Conservation (phyloP, 2,113 vertebrate genomes). For the Sminthopsis crassicaudata region DNA sequence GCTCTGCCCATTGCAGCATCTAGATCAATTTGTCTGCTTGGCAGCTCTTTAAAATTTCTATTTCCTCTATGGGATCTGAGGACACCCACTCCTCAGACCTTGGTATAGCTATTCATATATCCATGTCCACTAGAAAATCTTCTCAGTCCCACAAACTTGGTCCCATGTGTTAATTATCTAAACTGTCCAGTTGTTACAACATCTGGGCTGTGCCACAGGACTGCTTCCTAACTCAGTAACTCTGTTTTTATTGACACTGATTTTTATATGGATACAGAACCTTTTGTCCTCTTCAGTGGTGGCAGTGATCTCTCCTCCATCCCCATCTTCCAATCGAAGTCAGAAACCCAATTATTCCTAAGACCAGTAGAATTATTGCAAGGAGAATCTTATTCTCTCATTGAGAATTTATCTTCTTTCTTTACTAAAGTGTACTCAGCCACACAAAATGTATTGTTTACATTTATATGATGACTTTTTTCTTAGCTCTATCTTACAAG, state of each 20-base stretch:
- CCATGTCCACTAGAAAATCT: no score
- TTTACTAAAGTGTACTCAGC: background rate
- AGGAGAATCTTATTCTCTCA: background rate
- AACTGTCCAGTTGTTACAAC: background rate
- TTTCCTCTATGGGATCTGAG: background rate
- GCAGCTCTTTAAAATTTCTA: background rate
- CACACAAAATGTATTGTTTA: background rate
- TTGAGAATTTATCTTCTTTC: background rate
- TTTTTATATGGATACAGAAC: background rate
- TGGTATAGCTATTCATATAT: background rate
- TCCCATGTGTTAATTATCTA: no score
- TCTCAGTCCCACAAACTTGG: accelerated
- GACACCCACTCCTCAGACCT: background rate
- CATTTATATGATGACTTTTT: accelerated
- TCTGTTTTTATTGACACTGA: background rate
- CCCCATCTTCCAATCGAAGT: background rate
- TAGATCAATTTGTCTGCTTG: background rate
- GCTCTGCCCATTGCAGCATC: background rate
- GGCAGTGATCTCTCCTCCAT: accelerated
- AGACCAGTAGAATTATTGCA: background rate
- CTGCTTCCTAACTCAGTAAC: background rate
- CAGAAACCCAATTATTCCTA: background rate
- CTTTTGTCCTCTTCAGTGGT: no score
- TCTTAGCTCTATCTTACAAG: background rate
- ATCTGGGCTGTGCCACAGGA: background rate